A percentile compares a stretch with the other conserved stretches of the same genome.
phyloP scores from a whole-genome alignment of 2,113 vertebrate species.

The Ophiodon elongatus region DNA sequence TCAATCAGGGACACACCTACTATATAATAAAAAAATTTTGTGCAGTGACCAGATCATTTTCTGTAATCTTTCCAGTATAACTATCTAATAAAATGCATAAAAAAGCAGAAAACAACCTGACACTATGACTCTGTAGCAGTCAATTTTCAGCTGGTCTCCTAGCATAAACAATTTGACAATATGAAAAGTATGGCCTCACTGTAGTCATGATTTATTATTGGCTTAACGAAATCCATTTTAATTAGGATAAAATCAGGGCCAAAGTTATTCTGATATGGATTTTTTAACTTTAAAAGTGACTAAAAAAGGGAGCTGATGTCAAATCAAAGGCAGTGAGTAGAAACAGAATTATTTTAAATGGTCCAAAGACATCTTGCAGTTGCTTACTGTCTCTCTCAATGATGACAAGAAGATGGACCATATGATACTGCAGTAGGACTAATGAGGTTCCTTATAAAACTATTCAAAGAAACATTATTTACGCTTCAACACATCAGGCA shows the following conservation, averaged over 20 bases:
- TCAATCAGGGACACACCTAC: background rate
- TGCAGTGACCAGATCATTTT: background rate
- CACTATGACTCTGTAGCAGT: slow-evolving; percentile 11
- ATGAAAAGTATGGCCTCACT: background rate
- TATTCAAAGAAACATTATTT: slow-evolving; percentile 1
- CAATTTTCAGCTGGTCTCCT: slow-evolving; percentile 12
- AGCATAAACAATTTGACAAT: slow-evolving; percentile 14
- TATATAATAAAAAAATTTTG: background rate
- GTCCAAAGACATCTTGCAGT: background rate
- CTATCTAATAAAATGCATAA: background rate
- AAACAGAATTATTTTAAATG: slow-evolving; percentile 1
- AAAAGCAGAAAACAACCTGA: background rate
- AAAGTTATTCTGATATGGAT: background rate
- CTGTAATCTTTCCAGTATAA: background rate
- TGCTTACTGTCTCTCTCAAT: background rate
- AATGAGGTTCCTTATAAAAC: slow-evolving; percentile 6
- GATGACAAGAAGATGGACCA: slow-evolving; percentile 9
- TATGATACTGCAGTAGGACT: slow-evolving; percentile 7
- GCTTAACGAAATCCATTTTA: slow-evolving; percentile 12
- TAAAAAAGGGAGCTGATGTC: background rate
- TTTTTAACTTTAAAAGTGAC: background rate
- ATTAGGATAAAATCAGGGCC: background rate
- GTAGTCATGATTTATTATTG: slow-evolving; percentile 2
- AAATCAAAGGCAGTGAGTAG: background rate
- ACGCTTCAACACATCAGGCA: background rate